phyloP scores from a whole-genome alignment of 2,113 vertebrate species.

The Brienomyrus brachyistius region DNA sequence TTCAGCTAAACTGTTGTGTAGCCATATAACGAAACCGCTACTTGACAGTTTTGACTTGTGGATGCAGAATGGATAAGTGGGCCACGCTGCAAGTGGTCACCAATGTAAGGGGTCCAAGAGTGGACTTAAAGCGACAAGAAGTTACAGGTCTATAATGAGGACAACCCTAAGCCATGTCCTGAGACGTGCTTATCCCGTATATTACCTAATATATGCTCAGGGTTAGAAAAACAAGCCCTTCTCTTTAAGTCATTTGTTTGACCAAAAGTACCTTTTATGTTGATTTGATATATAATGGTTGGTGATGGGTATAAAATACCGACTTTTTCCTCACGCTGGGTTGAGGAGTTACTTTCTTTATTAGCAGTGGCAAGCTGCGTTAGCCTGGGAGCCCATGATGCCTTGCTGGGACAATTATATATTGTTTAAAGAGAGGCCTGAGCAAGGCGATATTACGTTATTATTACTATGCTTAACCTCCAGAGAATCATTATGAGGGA shows the following conservation, averaged over 20 bases:
- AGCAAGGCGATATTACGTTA: constrained; percentile 28
- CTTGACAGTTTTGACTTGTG: constrained; percentile 9
- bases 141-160: neutral
- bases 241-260: constrained; percentile 35
- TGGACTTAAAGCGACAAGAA: neutral
- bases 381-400: neutral
- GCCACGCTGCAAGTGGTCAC: neutral
- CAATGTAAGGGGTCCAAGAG: neutral
- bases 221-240: constrained; percentile 31
- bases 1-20: neutral
- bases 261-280: constrained; percentile 26
- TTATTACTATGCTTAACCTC: constrained; percentile 25
- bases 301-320: constrained; percentile 36
- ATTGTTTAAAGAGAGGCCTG: constrained; percentile 14
- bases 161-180: neutral
- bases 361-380: constrained; percentile 20
- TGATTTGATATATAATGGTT: constrained; percentile 35
- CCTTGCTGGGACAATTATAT: constrained; percentile 19
- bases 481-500: constrained; percentile 17
- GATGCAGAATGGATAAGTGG: constrained; percentile 5
- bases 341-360: constrained; percentile 28
- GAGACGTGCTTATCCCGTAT: constrained; percentile 14
- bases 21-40: neutral
- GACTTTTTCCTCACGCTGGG: neutral
- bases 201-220: constrained; percentile 34